Evolutionary conservation across 2,797 vertebrate genomes (phyloP), one percentile per base, ranked within the genome.

Genomic region (Euthynnus affinis): DNA sequence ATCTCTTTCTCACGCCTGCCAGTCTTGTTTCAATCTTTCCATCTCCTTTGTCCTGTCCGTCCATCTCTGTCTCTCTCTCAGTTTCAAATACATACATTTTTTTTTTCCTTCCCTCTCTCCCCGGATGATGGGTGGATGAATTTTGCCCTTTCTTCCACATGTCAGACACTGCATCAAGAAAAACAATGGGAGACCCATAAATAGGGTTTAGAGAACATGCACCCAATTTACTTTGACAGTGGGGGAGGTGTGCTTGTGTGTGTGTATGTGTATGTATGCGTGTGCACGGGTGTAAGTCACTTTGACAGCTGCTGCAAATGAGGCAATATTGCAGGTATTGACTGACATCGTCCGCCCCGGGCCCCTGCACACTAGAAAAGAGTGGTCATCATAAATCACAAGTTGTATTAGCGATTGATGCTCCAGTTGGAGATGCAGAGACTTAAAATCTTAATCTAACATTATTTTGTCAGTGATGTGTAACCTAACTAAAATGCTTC

Each of bases 151-250:
- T 92, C 77, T 77, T 87, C 71, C 64, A 44, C 22, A 65, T 81
- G 84, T 87, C 88, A 90, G 87, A 88, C 86, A 88, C 78, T 76
- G 84, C 87, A 88, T 92, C 80, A 90, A 89, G 78, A 88, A 92
- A 91, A 94, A 93, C 92, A 93, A 90, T 84, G 68, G 87, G 83
- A 83, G 83, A 82, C 59, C 82, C 90, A 89, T 92, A 92, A 90
- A 93, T 92, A 92, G 92, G 88, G 85, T 89, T 93, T 90, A 90
- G 88, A 82, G 85, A 92, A 93, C 92, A 92, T 92, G 90, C 88
- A 93, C 87, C 91, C 91, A 91, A 92, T 94, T 94, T 91, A 89
- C 89, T 87, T 79, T 87, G 88, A 88, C 86, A 82, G 84, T 81
- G 42, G 84, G 86, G 88, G 71, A 80, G 82, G 80, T 62, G 61